Evolutionary conservation across 1,140 invertebrate genomes (phyloP), one percentile per base, ranked within the genome.

Genomic region (Rhyzopertha dominica): DNA sequence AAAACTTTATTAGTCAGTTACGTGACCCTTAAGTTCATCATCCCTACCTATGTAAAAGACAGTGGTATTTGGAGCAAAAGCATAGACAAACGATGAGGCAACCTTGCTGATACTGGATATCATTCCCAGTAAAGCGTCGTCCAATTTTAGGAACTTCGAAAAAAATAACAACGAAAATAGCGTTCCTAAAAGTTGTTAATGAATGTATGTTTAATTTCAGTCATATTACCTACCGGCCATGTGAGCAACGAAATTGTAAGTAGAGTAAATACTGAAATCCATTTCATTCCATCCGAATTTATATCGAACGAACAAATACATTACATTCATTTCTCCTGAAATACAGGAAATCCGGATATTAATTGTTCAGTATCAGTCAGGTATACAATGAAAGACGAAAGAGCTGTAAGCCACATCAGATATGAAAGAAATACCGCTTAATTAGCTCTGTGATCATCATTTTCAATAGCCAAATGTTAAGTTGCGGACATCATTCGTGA

Each of bases 51-150:
- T 68, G 59, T 87, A 87, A 57, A 87, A 81, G 42, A 84, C 76
- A 73, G 77, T 80, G 16, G 78, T 76, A 24, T 78, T 77, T 8
- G 78, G 78, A n/a, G 84, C 80, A 56, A 86, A 87, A 1, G 85
- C 83, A 46, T 87, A 90, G 17, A 87, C 78, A 42, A 87, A 80
- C 8, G 79, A 76, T 8, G 84, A 78, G 3, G 85, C 60, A 34
- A 88, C 84, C 68, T 87, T 87, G 43, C 83, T 85, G 43, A 77
- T 77, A 52, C 80, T 83, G 7, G 84, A 85, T 56, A 87, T 77
- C 0, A 85, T 79, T 13, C 85, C 86, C 3, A 88, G 78, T 1
- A 85, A 67, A 0, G 85, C 80, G 61, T 90, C 86, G 50, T 87
- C 83, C 35, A 85, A 77, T 61, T 86, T 81, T 35, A 87, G 63